A percentile compares a stretch with the other conserved stretches of the same genome.
These are phyloP conservation scores for Eidolon helvum DNA, from an alignment of 2,113 vertebrate genomes.

Conservation along the genomic window DNA sequence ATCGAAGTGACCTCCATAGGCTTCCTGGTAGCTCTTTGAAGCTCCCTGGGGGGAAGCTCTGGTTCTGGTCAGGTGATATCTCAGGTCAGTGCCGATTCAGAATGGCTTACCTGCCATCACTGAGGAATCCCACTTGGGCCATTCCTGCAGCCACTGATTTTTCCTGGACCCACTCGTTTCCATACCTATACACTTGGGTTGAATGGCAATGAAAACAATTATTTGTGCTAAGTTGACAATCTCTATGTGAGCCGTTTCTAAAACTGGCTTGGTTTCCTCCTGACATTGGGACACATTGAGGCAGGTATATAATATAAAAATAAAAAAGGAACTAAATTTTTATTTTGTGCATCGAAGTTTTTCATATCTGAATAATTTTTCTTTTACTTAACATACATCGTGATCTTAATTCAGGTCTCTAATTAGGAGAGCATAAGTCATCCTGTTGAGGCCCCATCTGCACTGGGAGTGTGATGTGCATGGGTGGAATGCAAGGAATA, in stretches of 20 bases:
- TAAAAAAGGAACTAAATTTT: not conserved
- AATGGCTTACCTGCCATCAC: not conserved
- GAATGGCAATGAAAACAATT: not conserved
- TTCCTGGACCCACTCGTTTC: not conserved
- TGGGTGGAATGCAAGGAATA: not conserved
- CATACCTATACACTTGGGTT: not conserved
- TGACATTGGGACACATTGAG: not conserved
- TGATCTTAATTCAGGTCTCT: slow-evolving; percentile 51
- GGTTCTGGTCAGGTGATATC: not conserved
- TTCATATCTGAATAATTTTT: not conserved
- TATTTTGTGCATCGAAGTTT: not conserved
- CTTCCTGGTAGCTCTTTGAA: not conserved
- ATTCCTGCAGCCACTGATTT: not conserved
- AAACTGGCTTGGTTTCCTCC: not conserved
- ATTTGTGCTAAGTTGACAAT: not conserved
- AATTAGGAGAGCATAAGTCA: slow-evolving; percentile 28
- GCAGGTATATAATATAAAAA: not conserved
- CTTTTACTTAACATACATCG: slow-evolving; percentile 36
- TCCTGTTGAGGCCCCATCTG: not conserved
- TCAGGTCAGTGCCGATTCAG: not conserved
- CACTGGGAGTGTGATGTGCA: not conserved
- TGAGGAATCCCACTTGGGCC: not conserved
- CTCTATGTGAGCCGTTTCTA: not conserved
- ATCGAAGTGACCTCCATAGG: not conserved
- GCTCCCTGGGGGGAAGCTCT: not conserved